A percentile compares a stretch with the other conserved stretches of the same genome.
These are phyloP conservation scores for Scomber japonicus DNA, from an alignment of 2,113 vertebrate genomes.

Conservation along the genomic window DNA sequence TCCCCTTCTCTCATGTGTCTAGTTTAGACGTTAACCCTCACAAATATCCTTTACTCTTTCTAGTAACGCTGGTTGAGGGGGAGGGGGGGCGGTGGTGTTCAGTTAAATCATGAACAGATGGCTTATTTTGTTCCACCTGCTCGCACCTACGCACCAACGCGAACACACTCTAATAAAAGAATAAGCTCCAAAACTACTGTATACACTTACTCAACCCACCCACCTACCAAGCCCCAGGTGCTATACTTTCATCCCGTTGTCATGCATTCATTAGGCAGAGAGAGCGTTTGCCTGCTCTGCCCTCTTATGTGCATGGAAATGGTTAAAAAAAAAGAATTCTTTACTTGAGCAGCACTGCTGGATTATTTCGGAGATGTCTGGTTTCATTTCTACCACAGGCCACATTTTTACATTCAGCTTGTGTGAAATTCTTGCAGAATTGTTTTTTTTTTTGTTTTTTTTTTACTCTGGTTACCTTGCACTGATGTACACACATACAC, in stretches of 20 bases:
- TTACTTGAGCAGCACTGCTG: not conserved
- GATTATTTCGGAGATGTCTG: slow-evolving; percentile 49
- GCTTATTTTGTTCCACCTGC: slow-evolving; percentile 50
- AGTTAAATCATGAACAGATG: slow-evolving; percentile 60
- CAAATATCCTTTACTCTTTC: slow-evolving; percentile 56
- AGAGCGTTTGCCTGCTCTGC: slow-evolving; percentile 51
- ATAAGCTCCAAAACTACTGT: slow-evolving; percentile 9
- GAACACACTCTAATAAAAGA: slow-evolving; percentile 6
- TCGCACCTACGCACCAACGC: slow-evolving; percentile 19
- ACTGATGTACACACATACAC: slow-evolving; percentile 7
- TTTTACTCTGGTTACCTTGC: not conserved
- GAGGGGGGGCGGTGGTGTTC: not conserved
- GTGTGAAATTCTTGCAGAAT: slow-evolving; percentile 16
- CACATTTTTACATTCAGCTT: slow-evolving; percentile 37
- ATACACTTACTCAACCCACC: slow-evolving; percentile 11
- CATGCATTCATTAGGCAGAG: slow-evolving; percentile 53
- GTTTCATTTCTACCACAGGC: slow-evolving; percentile 36
- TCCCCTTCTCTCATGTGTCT: slow-evolving; percentile 52
- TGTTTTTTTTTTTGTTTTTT: not conserved
- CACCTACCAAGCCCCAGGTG: slow-evolving; percentile 39
- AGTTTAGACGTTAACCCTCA: slow-evolving; percentile 60
- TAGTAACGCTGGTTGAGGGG: slow-evolving; percentile 18
- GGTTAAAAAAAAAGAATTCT: not conserved
- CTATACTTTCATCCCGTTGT: slow-evolving; percentile 31
- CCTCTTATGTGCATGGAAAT: slow-evolving; percentile 46